A percentile compares a stretch with the other conserved stretches of the same genome.
phyloP scores from a whole-genome alignment of 2,888 invertebrate genomes.

The Maniola hyperantus region DNA sequence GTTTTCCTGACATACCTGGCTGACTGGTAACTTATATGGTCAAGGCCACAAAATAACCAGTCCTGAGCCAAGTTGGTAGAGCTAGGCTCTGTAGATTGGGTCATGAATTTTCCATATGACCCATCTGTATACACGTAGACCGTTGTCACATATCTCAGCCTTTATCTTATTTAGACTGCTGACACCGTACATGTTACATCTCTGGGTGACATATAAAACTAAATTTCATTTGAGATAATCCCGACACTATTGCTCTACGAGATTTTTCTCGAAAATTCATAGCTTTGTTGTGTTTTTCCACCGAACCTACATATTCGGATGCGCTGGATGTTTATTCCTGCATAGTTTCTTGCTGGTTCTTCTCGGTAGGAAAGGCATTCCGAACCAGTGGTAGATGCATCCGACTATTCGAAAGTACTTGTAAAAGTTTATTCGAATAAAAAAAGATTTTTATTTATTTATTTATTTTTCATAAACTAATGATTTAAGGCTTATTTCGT shows the following conservation, averaged over 20 bases:
- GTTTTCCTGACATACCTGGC: not conserved
- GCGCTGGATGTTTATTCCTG: not conserved
- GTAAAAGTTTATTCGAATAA: no score
- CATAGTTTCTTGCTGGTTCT: no score
- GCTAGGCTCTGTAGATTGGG: slow-evolving; percentile 2
- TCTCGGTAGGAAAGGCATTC: no score
- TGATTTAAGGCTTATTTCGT: no score
- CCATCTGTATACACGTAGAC: slow-evolving; percentile 1
- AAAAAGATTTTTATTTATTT: no score
- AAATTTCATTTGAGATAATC: slow-evolving; percentile 18
- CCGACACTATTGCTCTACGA: not conserved
- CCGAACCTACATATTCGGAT: not conserved
- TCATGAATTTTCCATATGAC: not conserved
- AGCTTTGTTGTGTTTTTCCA: not conserved
- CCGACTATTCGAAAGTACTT: no score
- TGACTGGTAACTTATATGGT: not conserved
- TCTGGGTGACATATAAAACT: slow-evolving; percentile 4
- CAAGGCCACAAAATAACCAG: not conserved
- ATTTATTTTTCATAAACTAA: no score
- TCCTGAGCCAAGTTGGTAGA: not conserved
- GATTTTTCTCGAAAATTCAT: not conserved
- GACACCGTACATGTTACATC: not conserved
- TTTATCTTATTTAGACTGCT: slow-evolving; percentile 8
- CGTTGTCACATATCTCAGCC: slow-evolving; percentile 14
- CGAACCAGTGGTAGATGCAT: no score